Percentiles rank a stretch among this genome's conserved stretches.
Conservation (phyloP, 2,113 vertebrate genomes). For the Gnathonemus echidnorhynchus region DNA sequence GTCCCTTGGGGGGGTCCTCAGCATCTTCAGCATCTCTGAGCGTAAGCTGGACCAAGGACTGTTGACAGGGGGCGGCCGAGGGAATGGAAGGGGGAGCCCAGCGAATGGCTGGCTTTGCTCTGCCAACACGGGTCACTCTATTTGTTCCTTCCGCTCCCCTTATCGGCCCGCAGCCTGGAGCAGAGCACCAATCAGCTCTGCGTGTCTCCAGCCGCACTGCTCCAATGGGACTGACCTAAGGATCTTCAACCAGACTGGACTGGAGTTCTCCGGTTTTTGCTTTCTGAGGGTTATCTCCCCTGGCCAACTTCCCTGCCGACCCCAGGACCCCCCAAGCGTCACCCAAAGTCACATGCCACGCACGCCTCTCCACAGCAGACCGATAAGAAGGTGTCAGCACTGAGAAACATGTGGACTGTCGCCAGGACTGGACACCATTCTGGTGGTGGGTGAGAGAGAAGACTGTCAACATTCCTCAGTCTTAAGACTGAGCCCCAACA, state of each 20-base stretch:
- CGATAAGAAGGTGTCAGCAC: constrained; percentile 79
- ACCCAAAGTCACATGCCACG: constrained; percentile 56
- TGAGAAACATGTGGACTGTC: constrained; percentile 67
- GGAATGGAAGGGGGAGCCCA: background rate
- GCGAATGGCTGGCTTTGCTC: constrained; percentile 27
- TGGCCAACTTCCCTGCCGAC: constrained; percentile 26
- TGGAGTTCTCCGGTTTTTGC: constrained; percentile 42
- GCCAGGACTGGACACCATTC: constrained; percentile 53
- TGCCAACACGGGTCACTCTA: constrained; percentile 37
- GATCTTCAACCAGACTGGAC: constrained; percentile 41
- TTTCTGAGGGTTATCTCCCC: constrained; percentile 27
- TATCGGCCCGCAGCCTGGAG: constrained; percentile 45
- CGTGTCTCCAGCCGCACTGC: constrained; percentile 31
- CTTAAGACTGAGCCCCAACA: constrained; percentile 32
- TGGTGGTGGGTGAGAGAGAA: constrained; percentile 30
- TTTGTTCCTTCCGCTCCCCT: constrained; percentile 53
- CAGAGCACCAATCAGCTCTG: constrained; percentile 58
- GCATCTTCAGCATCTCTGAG: background rate
- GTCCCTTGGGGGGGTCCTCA: background rate
- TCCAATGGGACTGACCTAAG: constrained; percentile 41
- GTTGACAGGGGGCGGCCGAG: background rate
- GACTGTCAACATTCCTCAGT: constrained; percentile 47
- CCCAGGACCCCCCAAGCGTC: constrained; percentile 27
- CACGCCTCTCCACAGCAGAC: constrained; percentile 48
- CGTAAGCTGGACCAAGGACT: background rate